phyloP scores from a whole-genome alignment of 2,888 invertebrate genomes.

The Chrysodeixis includens region DNA sequence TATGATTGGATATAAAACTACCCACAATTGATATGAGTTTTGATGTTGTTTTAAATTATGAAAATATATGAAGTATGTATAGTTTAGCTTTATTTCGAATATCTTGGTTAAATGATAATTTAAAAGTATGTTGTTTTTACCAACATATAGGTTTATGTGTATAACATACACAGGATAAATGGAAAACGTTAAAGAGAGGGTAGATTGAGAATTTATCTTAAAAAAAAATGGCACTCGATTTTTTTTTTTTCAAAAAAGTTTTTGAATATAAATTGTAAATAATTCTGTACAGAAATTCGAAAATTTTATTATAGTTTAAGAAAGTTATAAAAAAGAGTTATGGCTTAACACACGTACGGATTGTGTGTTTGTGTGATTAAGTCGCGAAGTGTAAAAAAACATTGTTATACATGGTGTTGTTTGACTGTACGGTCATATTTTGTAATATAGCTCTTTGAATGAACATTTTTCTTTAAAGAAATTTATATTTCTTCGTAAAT shows the following conservation, averaged over 20 bases:
- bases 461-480: too few species aligned
- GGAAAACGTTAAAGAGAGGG: not conserved
- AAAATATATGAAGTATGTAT: not conserved
- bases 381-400: slow-evolving; percentile 26
- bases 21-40: not conserved
- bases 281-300: slow-evolving; percentile 52
- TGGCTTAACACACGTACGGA: slow-evolving; percentile 39
- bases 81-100: not conserved
- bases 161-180: not conserved
- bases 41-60: not conserved
- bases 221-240: not conserved
- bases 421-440: too few species aligned
- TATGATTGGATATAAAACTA: too few species aligned
- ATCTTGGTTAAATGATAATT: not conserved
- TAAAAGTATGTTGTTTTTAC: not conserved
- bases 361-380: slow-evolving; percentile 35
- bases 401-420: slow-evolving; percentile 1
- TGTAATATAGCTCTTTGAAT: too few species aligned
- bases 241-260: slow-evolving; percentile 19
- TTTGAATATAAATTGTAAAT: slow-evolving; percentile 44
- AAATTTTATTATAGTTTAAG: slow-evolving; percentile 45
- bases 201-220: not conserved
- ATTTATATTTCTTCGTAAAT: too few species aligned
- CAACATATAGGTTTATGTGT: too few species aligned
- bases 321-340: slow-evolving; percentile 32